phyloP scores from a whole-genome alignment of 1,140 invertebrate species.

The Sycophila sp. region DNA sequence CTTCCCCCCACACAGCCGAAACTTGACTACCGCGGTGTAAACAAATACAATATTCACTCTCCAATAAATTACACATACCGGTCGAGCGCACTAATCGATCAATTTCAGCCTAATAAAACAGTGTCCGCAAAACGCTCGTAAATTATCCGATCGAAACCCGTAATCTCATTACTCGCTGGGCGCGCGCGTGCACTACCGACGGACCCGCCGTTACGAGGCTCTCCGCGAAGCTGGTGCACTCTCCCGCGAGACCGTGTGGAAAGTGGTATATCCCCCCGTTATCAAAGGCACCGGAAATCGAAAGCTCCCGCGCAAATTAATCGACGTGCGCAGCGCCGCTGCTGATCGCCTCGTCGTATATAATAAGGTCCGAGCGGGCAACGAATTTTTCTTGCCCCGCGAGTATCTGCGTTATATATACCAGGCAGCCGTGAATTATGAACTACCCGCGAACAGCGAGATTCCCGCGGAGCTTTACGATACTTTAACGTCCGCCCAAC shows the following conservation, averaged over 20 bases:
- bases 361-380: too few species aligned
- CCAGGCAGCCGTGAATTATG: not conserved
- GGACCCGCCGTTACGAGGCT: too few species aligned
- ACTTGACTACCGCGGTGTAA: too few species aligned
- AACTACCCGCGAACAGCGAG: too few species aligned
- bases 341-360: too few species aligned
- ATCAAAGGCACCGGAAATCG: not conserved
- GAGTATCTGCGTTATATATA: not conserved
- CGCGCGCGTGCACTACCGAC: not conserved
- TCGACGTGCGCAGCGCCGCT: too few species aligned
- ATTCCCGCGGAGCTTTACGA: too few species aligned
- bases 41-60: too few species aligned
- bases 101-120: slow-evolving; percentile 20
- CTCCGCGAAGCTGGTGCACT: not conserved
- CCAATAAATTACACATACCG: not conserved
- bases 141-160: slow-evolving; percentile 12
- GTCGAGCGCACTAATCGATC: slow-evolving; percentile 12
- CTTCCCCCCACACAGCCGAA: too few species aligned
- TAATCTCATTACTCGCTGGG: not conserved
- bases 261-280: not conserved
- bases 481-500: too few species aligned
- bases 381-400: not conserved
- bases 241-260: not conserved
- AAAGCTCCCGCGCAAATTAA: slow-evolving; percentile 16
- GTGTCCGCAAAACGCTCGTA: not conserved